phyloP scores from a whole-genome alignment of 2,888 invertebrate genomes.

The Phyto melanocephala region DNA sequence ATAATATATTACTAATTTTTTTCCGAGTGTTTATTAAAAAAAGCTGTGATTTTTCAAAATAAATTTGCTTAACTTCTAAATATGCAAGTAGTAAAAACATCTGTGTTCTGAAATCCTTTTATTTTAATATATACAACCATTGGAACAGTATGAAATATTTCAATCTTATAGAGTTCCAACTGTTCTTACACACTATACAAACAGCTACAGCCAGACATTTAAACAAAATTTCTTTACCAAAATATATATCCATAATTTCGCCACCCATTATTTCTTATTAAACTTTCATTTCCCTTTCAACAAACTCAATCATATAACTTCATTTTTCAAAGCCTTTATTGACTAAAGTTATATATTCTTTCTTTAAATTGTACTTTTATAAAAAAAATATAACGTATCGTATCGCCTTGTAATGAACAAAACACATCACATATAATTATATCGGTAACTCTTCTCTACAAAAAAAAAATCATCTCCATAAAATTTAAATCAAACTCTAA shows the following conservation, averaged over 20 bases:
- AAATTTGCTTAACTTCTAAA: no score
- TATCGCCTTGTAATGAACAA: constrained; percentile 20
- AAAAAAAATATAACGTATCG: constrained; percentile 18
- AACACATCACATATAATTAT: constrained; percentile 36
- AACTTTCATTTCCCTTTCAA: background rate
- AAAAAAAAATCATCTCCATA: constrained; percentile 56
- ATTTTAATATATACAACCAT: no score
- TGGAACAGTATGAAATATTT: background rate
- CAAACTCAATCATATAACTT: constrained; percentile 26
- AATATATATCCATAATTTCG: background rate
- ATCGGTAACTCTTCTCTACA: constrained; percentile 53
- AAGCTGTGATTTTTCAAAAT: no score
- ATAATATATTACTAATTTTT: no score
- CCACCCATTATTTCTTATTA: background rate
- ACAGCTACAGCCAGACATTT: background rate
- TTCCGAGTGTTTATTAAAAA: no score
- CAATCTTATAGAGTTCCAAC: constrained; percentile 6
- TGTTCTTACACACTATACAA: background rate
- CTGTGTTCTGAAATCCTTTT: no score
- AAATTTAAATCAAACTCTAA: constrained; percentile 59
- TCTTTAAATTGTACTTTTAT: constrained; percentile 62
- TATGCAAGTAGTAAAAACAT: no score
- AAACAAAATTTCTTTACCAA: background rate
- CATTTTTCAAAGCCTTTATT: constrained; percentile 20
- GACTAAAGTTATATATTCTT: constrained; percentile 53